Base-by-base conservation (phyloP, 1,140 invertebrate species). In the Pseudomyrmex concolor region DNA sequence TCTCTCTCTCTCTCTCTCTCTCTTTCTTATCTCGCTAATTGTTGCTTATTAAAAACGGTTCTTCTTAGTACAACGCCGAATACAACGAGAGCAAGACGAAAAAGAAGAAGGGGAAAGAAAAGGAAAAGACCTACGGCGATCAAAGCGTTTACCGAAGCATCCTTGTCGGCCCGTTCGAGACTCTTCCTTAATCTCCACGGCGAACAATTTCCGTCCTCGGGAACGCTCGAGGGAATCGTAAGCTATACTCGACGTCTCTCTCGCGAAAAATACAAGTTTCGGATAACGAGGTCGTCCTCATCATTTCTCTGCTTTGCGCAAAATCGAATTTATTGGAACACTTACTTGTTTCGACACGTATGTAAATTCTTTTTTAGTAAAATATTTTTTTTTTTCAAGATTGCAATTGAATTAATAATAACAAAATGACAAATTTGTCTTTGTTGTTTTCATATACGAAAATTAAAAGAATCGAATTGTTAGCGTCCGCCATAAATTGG, bases 11-110 rank as follows among this genome's bases (percentile, higher is more conserved):
- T 25, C 25, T 25, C 25, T 25, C 25, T 25, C 57, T 83, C 17
- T 57, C 62, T 57, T 71, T 68, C 78, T 60, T 62, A 25, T 62
- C 57, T 78, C n/a, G 57, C 91, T 93, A 94, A 94, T 94, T 93
- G 92, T 90, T 86, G 89, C 92, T 94, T 94, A 94, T 94, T 94
- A 94, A 94, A 94, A 93, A 92, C 89, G 85, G 67, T 91, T 89
- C 76, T 89, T 48, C 72, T 55, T 72, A 25, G 67, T 76, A 76
- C 80, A 84, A 85, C 84, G 59, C 22, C 19, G 66, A 60, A 50
- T 54, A 60, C 45, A 19, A 10, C 17, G 34, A 34, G 15, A 60
- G 19, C 13, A 19, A 25, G 19, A 76, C 15, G 43, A 19, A 2
- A 72, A 22, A 43, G 64, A 12, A 7, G 12, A 54, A 70, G n/a